phyloP scores from a whole-genome alignment of 2,113 vertebrate species.

The Antechinus stuartii region DNA sequence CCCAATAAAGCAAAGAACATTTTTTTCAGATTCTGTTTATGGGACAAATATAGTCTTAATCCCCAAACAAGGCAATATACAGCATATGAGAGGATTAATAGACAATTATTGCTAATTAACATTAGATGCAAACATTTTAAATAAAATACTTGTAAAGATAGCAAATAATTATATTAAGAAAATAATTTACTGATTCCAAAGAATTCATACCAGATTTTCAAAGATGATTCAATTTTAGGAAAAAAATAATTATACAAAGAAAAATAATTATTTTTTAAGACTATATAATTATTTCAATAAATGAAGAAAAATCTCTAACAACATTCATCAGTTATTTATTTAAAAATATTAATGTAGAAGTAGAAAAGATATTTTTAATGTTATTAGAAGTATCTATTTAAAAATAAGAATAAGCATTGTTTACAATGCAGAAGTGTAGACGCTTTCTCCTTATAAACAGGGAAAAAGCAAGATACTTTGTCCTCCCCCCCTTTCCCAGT shows the following conservation, averaged over 20 bases:
- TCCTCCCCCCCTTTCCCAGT: background rate
- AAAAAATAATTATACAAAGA: background rate
- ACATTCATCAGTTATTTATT: background rate
- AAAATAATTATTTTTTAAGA: background rate
- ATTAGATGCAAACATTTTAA: background rate
- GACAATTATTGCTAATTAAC: background rate
- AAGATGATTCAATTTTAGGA: background rate
- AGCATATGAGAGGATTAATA: background rate
- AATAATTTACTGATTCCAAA: background rate
- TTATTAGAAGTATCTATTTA: background rate
- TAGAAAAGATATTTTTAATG: background rate
- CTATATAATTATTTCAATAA: background rate
- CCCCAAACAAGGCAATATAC: background rate
- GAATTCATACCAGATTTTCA: background rate
- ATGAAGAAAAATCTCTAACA: background rate
- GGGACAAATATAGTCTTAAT: background rate
- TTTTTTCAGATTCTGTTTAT: background rate
- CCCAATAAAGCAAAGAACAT: background rate
- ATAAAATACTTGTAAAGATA: background rate
- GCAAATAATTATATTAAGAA: background rate
- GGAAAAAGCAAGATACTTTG: background rate
- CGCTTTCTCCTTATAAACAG: background rate
- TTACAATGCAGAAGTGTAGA: background rate
- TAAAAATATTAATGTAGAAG: background rate
- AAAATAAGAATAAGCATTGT: background rate